Evolutionary conservation across 2,888 invertebrate species (phyloP).

Genomic region (Heliconius sara): DNA sequence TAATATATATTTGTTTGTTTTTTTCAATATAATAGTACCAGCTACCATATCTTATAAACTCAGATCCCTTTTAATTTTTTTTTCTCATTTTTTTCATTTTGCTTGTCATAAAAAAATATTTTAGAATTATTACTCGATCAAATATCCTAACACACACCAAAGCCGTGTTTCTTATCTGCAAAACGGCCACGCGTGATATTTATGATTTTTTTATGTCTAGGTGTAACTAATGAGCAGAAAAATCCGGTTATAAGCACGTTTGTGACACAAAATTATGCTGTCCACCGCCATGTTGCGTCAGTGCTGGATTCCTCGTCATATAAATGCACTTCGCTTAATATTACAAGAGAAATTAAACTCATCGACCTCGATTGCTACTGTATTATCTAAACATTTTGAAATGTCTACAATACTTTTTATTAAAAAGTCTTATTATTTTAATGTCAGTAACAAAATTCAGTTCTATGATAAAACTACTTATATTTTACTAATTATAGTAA

Average conservation of each 20-base stretch:
- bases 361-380: slow-evolving; percentile 9
- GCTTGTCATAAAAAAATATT: neutral
- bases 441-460: neutral
- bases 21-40: too few species aligned
- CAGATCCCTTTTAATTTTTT: too few species aligned
- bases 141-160: neutral
- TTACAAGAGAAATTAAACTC: slow-evolving; percentile 19
- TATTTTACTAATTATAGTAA: neutral
- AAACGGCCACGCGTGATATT: slow-evolving; percentile 41
- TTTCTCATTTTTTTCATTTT: too few species aligned
- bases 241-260: slow-evolving; percentile 47
- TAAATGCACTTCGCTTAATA: slow-evolving; percentile 1
- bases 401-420: neutral
- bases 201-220: slow-evolving; percentile 36
- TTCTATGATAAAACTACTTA: neutral
- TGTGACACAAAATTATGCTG: slow-evolving; percentile 35
- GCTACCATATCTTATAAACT: too few species aligned
- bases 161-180: slow-evolving; percentile 25
- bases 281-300: slow-evolving; percentile 33
- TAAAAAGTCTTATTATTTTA: neutral
- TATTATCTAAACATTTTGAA: slow-evolving; percentile 7
- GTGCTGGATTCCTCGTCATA: slow-evolving; percentile 23
- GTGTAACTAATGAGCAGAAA: slow-evolving; percentile 34
- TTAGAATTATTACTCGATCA: neutral
- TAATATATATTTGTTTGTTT: neutral